Evolutionary conservation across 1,140 invertebrate species (phyloP).

Genomic region (Rhopalosiphum maidis): DNA sequence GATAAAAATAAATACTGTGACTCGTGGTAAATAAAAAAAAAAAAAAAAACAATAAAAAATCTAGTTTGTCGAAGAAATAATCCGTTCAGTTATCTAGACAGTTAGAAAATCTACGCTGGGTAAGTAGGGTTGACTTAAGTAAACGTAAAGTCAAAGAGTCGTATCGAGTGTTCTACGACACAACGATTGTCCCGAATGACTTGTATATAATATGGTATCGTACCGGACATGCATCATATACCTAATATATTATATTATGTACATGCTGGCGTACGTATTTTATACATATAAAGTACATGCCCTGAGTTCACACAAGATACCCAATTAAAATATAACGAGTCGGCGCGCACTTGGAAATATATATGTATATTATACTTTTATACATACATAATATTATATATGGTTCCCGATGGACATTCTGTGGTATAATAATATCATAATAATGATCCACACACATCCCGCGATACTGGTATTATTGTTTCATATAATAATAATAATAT

Average conservation of each 20-base stretch:
- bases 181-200: background rate
- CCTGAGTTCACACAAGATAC: background rate
- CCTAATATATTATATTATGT: background rate
- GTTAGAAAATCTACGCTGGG: background rate
- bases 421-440: background rate
- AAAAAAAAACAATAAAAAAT: background rate
- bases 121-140: background rate
- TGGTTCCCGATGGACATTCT: background rate
- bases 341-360: background rate
- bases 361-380: background rate
- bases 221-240: too few species aligned
- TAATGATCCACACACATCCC: background rate
- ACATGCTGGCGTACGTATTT: background rate
- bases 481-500: background rate
- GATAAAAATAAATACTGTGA: background rate
- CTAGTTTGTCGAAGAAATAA: background rate
- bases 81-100: background rate
- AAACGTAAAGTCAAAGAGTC: background rate
- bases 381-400: background rate
- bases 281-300: background rate
- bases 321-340: constrained; percentile 16
- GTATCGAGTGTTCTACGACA: background rate
- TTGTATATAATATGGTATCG: background rate
- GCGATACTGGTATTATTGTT: background rate
- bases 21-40: background rate